phyloP scores from a whole-genome alignment of 2,113 vertebrate species.

The Platichthys stellatus region DNA sequence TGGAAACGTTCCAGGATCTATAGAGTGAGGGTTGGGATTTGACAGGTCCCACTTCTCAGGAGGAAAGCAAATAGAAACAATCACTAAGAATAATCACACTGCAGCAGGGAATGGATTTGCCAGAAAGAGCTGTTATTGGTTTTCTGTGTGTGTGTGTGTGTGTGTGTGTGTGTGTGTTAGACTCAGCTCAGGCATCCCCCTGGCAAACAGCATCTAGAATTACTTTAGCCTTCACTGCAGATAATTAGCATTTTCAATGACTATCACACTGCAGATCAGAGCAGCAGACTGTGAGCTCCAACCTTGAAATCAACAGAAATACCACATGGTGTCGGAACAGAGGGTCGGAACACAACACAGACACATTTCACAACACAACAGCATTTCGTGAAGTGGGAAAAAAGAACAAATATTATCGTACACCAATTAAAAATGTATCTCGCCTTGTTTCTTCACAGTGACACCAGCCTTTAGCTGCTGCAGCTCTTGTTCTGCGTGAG shows the following conservation, averaged over 20 bases:
- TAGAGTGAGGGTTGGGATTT: conserved; percentile 38
- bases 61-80: conserved; percentile 38
- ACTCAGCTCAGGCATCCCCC: conserved; percentile 49
- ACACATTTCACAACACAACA: background rate
- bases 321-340: background rate
- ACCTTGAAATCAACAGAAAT: background rate
- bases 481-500: conserved; percentile 30
- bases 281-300: background rate
- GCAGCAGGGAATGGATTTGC: conserved; percentile 58
- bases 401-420: background rate
- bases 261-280: conserved; percentile 50
- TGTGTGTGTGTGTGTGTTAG: conserved; percentile 21
- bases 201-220: conserved; percentile 54
- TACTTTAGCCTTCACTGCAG: conserved; percentile 63
- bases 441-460: conserved; percentile 57
- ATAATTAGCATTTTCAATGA: conserved; percentile 63
- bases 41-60: conserved; percentile 32
- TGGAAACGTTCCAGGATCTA: conserved; percentile 23
- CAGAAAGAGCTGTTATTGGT: no score
- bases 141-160: background rate
- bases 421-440: background rate
- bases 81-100: conserved; percentile 66
- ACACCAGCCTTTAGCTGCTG: conserved; percentile 45
- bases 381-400: background rate
- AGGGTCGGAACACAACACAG: background rate